phyloP scores from a whole-genome alignment of 2,797 vertebrate genomes.

The Sphenodon punctatus region DNA sequence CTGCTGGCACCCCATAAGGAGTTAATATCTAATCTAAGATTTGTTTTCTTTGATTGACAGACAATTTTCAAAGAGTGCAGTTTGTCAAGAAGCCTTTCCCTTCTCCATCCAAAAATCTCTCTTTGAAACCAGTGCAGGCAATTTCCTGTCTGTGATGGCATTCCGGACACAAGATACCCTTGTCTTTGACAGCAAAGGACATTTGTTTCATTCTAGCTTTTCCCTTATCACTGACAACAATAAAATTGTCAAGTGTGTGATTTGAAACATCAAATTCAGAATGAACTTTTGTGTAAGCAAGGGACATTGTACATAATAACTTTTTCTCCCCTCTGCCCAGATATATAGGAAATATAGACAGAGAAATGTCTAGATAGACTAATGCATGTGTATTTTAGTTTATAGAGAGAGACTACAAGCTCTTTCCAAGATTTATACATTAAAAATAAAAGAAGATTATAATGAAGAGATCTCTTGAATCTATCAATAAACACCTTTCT shows the following conservation, averaged over 20 bases:
- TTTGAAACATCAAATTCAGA: slow-evolving; percentile 69
- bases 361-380: slow-evolving; percentile 32
- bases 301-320: slow-evolving; percentile 42
- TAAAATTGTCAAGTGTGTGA: slow-evolving; percentile 76
- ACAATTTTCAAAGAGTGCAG: slow-evolving; percentile 64
- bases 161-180: slow-evolving; percentile 77
- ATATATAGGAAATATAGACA: slow-evolving; percentile 27
- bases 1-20: slow-evolving; percentile 36
- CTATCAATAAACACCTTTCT: slow-evolving; percentile 39
- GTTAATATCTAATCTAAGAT: slow-evolving; percentile 61
- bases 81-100: slow-evolving; percentile 70
- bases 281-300: slow-evolving; percentile 66
- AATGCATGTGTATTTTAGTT: slow-evolving; percentile 17
- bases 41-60: slow-evolving; percentile 68
- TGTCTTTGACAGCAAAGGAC: slow-evolving; percentile 82
- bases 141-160: slow-evolving; percentile 72
- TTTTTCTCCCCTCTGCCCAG: slow-evolving; percentile 40
- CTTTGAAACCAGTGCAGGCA: slow-evolving; percentile 66
- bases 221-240: slow-evolving; percentile 72
- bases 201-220: slow-evolving; percentile 66
- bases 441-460: slow-evolving; percentile 13
- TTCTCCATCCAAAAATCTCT: slow-evolving; percentile 64
- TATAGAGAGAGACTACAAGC: background rate
- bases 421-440: background rate
- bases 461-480: slow-evolving; percentile 23